A percentile compares a stretch with the other conserved stretches of the same genome.
Evolutionary conservation across 2,888 invertebrate genomes (phyloP).

Genomic region (Koerneria pararmatus): DNA sequence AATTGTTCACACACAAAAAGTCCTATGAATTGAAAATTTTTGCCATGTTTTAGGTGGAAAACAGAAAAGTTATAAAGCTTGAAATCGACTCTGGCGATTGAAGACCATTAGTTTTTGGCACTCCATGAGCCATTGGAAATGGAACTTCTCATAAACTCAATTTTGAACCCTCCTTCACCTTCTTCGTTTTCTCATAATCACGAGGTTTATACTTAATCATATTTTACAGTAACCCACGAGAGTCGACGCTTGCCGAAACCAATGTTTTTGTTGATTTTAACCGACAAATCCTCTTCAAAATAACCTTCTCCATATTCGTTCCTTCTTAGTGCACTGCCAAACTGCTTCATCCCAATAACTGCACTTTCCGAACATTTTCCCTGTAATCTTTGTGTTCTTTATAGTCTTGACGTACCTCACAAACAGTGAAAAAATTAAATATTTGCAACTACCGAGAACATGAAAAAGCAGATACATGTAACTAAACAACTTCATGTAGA

Average conservation of each 20-base stretch:
- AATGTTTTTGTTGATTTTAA: too few species aligned
- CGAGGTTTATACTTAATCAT: not conserved
- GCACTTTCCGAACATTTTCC: constrained; percentile 49
- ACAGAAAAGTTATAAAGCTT: too few species aligned
- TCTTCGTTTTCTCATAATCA: not conserved
- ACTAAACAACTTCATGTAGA: constrained; percentile 14
- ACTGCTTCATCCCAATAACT: constrained; percentile 57
- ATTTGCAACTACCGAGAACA: not conserved
- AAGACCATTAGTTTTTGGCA: too few species aligned
- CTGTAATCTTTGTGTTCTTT: constrained; percentile 23
- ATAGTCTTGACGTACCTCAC: constrained; percentile 24
- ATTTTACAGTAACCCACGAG: not conserved
- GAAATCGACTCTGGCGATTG: too few species aligned
- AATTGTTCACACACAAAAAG: too few species aligned
- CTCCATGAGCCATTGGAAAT: not conserved
- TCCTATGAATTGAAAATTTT: too few species aligned
- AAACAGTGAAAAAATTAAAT: constrained; percentile 20
- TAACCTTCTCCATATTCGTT: constrained; percentile 52
- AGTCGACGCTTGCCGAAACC: too few species aligned
- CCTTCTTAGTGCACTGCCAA: constrained; percentile 56
- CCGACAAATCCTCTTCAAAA: too few species aligned
- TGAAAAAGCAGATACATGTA: constrained; percentile 10
- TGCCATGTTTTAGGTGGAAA: too few species aligned
- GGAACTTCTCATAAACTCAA: too few species aligned
- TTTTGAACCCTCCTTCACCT: too few species aligned